These are phyloP conservation scores for Ceriagrion tenellum DNA, from an alignment of 2,888 invertebrate genomes.

Conservation along the genomic window DNA sequence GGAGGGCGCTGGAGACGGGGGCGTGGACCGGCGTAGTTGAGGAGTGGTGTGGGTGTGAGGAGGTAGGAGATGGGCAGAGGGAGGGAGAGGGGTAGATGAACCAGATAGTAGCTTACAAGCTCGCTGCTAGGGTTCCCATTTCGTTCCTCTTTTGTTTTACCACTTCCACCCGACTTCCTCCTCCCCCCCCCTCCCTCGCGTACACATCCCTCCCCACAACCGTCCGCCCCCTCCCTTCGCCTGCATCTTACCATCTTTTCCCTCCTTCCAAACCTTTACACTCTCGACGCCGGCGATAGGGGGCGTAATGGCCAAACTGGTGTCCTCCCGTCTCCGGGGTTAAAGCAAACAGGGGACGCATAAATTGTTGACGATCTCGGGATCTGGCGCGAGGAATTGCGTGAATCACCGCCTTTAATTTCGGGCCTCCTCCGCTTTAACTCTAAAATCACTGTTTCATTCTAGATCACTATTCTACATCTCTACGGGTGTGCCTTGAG, in stretches of 20 bases:
- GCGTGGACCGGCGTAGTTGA: too few species aligned
- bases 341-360: not conserved
- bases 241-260: not conserved
- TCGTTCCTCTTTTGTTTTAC: constrained; percentile 26
- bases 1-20: not conserved
- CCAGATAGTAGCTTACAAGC: constrained; percentile 1
- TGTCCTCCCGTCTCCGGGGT: not conserved
- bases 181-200: not conserved
- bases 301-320: not conserved
- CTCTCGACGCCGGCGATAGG: too few species aligned
- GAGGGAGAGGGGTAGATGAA: not conserved
- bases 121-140: not conserved
- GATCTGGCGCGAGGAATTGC: not conserved
- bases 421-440: not conserved
- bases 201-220: not conserved
- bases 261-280: not conserved
- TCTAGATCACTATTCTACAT: too few species aligned
- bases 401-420: not conserved
- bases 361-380: constrained; percentile 1
- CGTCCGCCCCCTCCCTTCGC: not conserved
- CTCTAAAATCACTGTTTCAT: too few species aligned
- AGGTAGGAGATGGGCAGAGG: not conserved
- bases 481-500: too few species aligned
- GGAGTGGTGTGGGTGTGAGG: too few species aligned
- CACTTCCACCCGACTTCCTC: not conserved